Base-by-base conservation (phyloP, 2,797 vertebrate species). In the Hoplostethus mediterraneus region DNA sequence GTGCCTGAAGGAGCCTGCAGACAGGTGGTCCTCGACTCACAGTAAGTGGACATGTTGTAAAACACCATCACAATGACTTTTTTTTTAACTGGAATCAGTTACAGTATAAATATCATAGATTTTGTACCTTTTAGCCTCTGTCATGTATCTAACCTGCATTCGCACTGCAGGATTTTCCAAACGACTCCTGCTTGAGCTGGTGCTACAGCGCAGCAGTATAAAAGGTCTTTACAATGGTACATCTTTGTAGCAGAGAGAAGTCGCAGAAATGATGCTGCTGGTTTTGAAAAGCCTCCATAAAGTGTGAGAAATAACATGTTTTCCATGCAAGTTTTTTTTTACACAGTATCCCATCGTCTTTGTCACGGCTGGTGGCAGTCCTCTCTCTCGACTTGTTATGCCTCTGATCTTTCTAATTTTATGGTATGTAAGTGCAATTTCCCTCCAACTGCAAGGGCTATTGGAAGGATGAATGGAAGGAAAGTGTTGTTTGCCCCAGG, bases 1-100 rank as follows among this genome's bases (percentile, higher is more conserved):
- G 90, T 96, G 80, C 95, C 96, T 68, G 97, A 98, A 67, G 96
- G 96, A 65, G 86, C 88, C 6, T 99, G 98, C 86, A 94, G 75
- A 56, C 95, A 97, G 83, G 93, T 98, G 91, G 86, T 93, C 78
- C 88, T 93, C 56, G 91, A 92, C 88, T 89, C 87, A 80, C 97
- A 95, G 98, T 99, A 95, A 95, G 97, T 93, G 31, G 9, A 42
- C 21, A 25, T 16, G 10, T 5, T 14, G 13, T 13, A 8, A 42
- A 73, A 64, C 42, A 40, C 21, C 65, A 45, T 59, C 48, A 13
- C 14, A 64, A 9, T 38, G 13, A 28, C 9, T 54, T 7, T 38
- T 14, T 21, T 59, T 2, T 4, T n/a, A 7, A 6, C 21, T 42
- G n/a, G n/a, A 59, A 59, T 59, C n/a, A 13, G 5, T 25, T 17